A percentile compares a stretch with the other conserved stretches of the same genome.
Evolutionary conservation across 2,113 vertebrate species (phyloP).

Genomic region (Pluvialis apricaria): DNA sequence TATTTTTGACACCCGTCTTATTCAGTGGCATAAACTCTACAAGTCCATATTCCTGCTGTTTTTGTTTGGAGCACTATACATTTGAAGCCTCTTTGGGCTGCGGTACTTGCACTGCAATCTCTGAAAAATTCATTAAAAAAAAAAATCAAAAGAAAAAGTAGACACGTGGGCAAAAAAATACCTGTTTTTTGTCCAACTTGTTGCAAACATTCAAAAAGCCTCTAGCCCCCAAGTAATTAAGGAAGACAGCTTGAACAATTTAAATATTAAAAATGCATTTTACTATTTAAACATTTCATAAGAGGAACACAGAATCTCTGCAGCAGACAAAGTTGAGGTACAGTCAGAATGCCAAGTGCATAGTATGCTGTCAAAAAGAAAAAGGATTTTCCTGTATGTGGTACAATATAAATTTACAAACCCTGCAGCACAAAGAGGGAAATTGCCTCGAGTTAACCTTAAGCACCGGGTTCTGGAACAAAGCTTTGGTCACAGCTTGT

Average conservation of each 20-base stretch:
- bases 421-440: not conserved
- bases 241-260: not conserved
- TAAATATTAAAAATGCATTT: conserved; percentile 43
- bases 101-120: not conserved
- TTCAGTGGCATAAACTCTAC: not conserved
- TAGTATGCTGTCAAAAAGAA: not conserved
- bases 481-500: conserved; percentile 9
- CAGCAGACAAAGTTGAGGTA: not conserved
- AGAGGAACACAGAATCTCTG: not conserved
- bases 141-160: not conserved
- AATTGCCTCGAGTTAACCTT: not conserved
- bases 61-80: not conserved
- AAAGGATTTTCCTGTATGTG: not conserved
- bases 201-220: not conserved
- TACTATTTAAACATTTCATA: conserved; percentile 46
- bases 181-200: not conserved
- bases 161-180: not conserved
- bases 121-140: not conserved
- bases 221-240: not conserved
- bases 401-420: conserved; percentile 10
- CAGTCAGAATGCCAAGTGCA: not conserved
- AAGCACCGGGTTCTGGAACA: not conserved
- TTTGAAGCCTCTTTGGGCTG: not conserved
- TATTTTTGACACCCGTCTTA: conserved; percentile 43
- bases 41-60: not conserved